Evolutionary conservation across 2,797 vertebrate genomes (phyloP).

Genomic region (Macropodus opercularis): DNA sequence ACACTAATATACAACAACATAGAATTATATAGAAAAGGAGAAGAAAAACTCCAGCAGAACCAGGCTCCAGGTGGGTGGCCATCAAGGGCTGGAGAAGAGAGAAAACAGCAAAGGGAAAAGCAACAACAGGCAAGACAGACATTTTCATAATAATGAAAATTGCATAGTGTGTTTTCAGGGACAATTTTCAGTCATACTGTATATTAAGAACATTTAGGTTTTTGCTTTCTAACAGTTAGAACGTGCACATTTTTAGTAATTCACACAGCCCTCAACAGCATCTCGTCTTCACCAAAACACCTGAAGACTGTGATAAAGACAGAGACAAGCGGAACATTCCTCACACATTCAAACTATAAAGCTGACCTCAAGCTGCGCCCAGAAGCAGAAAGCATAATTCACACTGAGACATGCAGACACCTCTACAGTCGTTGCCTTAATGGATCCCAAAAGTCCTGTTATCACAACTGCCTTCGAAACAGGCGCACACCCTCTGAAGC

Average conservation of each 20-base stretch:
- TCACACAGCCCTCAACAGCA: neutral
- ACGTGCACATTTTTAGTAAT: conserved; percentile 2
- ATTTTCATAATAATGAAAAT: too few species aligned
- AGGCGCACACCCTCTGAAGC: conserved; percentile 40
- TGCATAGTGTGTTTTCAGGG: too few species aligned
- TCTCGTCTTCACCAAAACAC: conserved; percentile 23
- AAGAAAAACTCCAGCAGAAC: too few species aligned
- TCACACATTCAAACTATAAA: conserved; percentile 45
- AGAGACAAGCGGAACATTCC: conserved; percentile 39
- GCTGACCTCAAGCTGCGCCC: conserved; percentile 45
- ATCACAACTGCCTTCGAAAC: conserved; percentile 55
- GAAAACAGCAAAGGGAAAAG: too few species aligned
- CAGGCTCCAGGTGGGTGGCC: too few species aligned
- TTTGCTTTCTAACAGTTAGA: too few species aligned
- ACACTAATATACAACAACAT: too few species aligned
- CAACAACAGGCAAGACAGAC: too few species aligned
- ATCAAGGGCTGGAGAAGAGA: too few species aligned
- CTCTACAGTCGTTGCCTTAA: conserved; percentile 65
- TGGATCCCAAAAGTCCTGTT: conserved; percentile 71
- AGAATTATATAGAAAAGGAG: too few species aligned
- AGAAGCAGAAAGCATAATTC: conserved; percentile 74
- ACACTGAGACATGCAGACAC: conserved; percentile 62
- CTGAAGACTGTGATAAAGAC: conserved; percentile 39
- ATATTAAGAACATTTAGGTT: too few species aligned
- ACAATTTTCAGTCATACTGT: too few species aligned